Percentiles rank a stretch among this genome's conserved stretches.
These are phyloP conservation scores for Drosophila saltans DNA, from an alignment of 1,140 invertebrate genomes.

Conservation along the genomic window DNA sequence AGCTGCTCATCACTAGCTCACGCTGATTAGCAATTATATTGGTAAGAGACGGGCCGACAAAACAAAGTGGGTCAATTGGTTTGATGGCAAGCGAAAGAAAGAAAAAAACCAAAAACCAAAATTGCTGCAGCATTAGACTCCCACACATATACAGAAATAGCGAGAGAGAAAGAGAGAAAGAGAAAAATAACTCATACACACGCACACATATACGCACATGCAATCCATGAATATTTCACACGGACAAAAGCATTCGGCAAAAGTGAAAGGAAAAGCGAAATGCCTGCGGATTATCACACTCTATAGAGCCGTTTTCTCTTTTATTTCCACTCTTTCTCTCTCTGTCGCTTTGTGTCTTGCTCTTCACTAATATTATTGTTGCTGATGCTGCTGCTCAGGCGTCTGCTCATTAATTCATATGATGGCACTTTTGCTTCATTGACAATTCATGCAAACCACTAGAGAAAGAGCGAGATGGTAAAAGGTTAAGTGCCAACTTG, in stretches of 20 bases:
- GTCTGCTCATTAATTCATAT: conserved; percentile 76
- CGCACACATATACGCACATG: conserved; percentile 22
- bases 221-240: conserved; percentile 71
- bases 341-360: conserved; percentile 1
- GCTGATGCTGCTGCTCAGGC: conserved; percentile 41
- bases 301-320: conserved; percentile 45
- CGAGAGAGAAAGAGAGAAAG: not conserved
- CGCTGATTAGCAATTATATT: conserved; percentile 12
- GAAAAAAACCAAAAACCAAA: not conserved
- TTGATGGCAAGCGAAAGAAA: not conserved
- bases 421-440: conserved; percentile 72
- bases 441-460: conserved; percentile 54
- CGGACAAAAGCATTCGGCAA: conserved; percentile 37
- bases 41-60: not conserved
- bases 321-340: no score
- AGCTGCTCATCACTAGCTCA: not conserved
- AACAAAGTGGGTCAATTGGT: conserved; percentile 19
- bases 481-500: conserved; percentile 64
- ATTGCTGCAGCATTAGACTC: conserved; percentile 22
- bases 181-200: conserved; percentile 3
- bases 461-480: conserved; percentile 27
- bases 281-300: conserved; percentile 70
- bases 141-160: not conserved
- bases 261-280: conserved; percentile 69
- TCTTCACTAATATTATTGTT: conserved; percentile 37